Base-by-base conservation (phyloP, 2,888 invertebrate species). In the Sarcophaga caerulescens region DNA sequence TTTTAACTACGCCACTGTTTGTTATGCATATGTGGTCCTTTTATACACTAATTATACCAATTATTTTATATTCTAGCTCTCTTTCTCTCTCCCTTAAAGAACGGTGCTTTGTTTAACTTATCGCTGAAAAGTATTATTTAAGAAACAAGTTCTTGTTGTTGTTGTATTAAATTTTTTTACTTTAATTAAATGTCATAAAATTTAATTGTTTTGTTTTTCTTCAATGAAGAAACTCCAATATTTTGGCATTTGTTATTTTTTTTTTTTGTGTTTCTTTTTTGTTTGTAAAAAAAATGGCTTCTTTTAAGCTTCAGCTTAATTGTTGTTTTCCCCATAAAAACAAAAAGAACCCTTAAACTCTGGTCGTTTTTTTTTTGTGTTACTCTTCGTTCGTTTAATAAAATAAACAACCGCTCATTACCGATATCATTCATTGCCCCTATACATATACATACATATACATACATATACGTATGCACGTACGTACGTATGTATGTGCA, bases 371-470 rank as follows among this genome's bases (percentile, higher is more conserved):
- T 69, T 69, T 75, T 75, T 70, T 70, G 45, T 52, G 4, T 47
- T 47, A 14, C 14, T 52, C 10, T 52, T 75, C 25, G 62, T 79
- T 14, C 69, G 1, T 35, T 19, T 52, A 65, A n/a, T 3, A 14
- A 44, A 66, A 21, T 2, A 25, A 57, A 83, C 77, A 84, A 65
- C 78, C 73, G 68, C 62, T 83, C 19, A 78, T 73, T 83, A 73
- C 17, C 17, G 12, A 14, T 17, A 52, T 52, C 12, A 52, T 52
- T 52, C 21, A n/a, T 66, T 65, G 35, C 59, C 75, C 78, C 77
- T 75, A 6, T 73, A 62, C 10, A 19, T n/a, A 68, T 35, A n/a
- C 60, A 62, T 68, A 59, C 4, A 4, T 25, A 25, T 4, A 25
- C n/a, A n/a, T n/a, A n/a, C n/a, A n/a, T n/a, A n/a, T n/a, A n/a